phyloP scores from a whole-genome alignment of 53 echinoderm and acorn worm species.

The Pentamera pediparva region DNA sequence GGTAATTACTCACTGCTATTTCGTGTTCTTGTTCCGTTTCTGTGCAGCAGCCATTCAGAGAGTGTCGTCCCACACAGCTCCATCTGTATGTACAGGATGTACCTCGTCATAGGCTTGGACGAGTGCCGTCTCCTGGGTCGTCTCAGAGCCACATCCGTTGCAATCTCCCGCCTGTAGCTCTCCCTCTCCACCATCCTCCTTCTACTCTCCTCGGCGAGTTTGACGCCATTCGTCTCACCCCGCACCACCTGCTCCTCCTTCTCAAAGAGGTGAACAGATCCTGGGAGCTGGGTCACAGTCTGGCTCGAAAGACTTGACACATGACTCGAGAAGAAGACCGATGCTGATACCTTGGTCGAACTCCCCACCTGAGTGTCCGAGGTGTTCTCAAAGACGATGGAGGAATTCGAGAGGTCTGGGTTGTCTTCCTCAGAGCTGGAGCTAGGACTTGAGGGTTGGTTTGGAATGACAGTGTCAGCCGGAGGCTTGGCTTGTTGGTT shows the following conservation, averaged over 20 bases:
- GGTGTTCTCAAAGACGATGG: background rate
- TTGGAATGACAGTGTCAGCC: no score
- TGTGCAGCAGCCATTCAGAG: constrained; percentile 44
- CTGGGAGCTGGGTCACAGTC: background rate
- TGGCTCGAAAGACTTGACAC: background rate
- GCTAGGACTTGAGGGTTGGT: background rate
- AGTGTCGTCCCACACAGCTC: constrained; percentile 61
- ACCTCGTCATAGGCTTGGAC: constrained; percentile 19
- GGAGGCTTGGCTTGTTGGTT: background rate
- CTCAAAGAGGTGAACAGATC: background rate
- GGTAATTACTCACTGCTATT: no score
- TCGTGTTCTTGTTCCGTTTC: no score
- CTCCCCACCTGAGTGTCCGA: background rate
- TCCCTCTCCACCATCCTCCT: background rate
- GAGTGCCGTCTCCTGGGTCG: constrained; percentile 17
- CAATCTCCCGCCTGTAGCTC: background rate
- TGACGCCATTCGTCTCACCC: background rate
- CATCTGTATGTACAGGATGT: constrained; percentile 70
- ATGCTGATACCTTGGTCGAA: background rate
- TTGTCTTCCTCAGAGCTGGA: background rate
- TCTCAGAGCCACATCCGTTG: background rate
- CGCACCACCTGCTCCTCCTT: constrained; percentile 3
- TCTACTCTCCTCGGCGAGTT: background rate
- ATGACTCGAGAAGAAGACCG: background rate
- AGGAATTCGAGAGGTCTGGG: background rate